Evolutionary conservation across 2,797 vertebrate genomes (phyloP).

Genomic region (Gymnothorax reevesii): DNA sequence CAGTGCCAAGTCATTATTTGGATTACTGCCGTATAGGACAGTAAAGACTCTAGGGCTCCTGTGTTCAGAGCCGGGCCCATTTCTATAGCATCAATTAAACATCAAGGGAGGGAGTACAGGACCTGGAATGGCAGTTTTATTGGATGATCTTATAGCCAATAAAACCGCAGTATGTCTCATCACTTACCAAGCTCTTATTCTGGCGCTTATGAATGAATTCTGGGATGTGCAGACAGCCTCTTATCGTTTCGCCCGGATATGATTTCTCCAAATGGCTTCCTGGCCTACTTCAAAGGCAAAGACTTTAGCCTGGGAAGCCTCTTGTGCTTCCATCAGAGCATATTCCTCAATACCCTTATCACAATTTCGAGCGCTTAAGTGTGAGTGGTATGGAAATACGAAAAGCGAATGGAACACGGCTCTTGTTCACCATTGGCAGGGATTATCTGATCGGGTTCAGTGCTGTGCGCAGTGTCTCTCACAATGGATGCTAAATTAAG

Average conservation of each 20-base stretch:
- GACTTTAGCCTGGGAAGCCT: not conserved
- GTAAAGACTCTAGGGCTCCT: not conserved
- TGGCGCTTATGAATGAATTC: conserved; percentile 17
- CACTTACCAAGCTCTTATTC: conserved; percentile 11
- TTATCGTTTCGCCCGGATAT: conserved; percentile 9
- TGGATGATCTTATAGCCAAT: not conserved
- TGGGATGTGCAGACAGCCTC: not conserved
- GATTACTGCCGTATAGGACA: conserved; percentile 1
- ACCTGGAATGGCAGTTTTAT: conserved; percentile 15
- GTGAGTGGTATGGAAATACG: conserved; percentile 24
- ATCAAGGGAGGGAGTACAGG: conserved; percentile 7
- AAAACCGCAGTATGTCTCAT: conserved; percentile 3
- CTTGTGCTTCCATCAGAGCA: conserved; percentile 11
- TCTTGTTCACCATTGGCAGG: not conserved
- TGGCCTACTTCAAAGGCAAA: not conserved
- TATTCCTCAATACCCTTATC: conserved; percentile 28
- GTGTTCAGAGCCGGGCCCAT: not conserved
- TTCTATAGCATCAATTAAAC: not conserved
- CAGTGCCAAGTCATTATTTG: conserved; percentile 14
- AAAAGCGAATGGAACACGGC: not conserved
- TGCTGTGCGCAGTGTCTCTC: too few species aligned
- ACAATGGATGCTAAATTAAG: conserved; percentile 3
- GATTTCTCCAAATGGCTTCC: conserved; percentile 5
- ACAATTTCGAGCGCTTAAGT: conserved; percentile 6
- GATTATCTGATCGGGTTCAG: conserved; percentile 20